These are phyloP conservation scores for Prionace glauca DNA, from an alignment of 2,797 vertebrate species.

Conservation along the genomic window DNA sequence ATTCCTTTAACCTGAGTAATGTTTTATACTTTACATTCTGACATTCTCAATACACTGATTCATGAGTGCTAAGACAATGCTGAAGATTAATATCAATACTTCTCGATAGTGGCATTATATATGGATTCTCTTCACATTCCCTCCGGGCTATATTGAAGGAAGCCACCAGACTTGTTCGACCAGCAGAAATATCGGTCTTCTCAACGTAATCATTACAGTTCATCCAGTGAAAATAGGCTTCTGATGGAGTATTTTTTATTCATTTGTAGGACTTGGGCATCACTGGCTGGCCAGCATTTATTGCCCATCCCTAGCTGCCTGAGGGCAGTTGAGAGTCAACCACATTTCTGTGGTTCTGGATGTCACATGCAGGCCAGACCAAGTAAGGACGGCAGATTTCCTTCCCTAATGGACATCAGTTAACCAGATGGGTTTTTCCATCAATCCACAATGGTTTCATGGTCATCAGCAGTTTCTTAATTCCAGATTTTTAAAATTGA, in stretches of 20 bases:
- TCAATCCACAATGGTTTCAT: no score
- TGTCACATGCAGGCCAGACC: no score
- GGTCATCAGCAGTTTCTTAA: no score
- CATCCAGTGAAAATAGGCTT: neutral
- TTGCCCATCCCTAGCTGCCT: no score
- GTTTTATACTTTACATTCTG: neutral
- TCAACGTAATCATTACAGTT: neutral
- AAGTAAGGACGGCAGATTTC: no score
- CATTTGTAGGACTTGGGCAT: no score
- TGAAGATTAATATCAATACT: neutral
- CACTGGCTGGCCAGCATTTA: no score
- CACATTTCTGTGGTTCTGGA: no score
- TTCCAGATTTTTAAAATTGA: no score
- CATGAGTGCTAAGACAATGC: neutral
- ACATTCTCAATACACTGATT: neutral
- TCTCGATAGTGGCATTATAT: neutral
- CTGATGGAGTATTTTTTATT: neutral
- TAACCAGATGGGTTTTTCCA: no score
- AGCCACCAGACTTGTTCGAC: neutral
- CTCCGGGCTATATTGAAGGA: neutral
- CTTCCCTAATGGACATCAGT: no score
- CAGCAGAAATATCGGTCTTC: neutral
- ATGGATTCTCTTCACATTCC: neutral
- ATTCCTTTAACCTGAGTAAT: neutral
- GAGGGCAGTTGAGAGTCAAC: no score